phyloP scores from a whole-genome alignment of 2,113 vertebrate genomes.

The Xiphophorus maculatus region DNA sequence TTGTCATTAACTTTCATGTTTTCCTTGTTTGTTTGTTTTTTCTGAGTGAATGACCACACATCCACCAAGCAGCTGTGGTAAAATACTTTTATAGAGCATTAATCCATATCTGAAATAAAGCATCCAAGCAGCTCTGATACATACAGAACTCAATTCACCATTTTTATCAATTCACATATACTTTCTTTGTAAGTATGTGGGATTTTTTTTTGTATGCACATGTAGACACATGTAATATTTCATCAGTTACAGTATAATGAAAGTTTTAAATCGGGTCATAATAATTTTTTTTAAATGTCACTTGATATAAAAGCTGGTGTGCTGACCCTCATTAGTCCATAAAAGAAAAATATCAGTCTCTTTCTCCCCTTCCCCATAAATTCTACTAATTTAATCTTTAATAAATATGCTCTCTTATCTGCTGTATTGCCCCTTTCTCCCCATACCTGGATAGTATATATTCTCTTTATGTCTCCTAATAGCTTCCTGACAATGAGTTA shows the following conservation, averaged over 20 bases:
- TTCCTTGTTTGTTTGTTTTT: background rate
- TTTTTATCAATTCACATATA: slow-evolving; percentile 47
- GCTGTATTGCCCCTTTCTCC: slow-evolving; percentile 37
- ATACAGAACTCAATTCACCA: slow-evolving; percentile 57
- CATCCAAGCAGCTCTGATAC: slow-evolving; percentile 74
- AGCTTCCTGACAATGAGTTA: slow-evolving; percentile 61
- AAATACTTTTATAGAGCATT: slow-evolving; percentile 81
- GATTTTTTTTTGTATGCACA: slow-evolving; percentile 35
- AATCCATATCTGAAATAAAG: slow-evolving; percentile 79
- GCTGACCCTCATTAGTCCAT: slow-evolving; percentile 79
- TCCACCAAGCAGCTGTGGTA: slow-evolving; percentile 65
- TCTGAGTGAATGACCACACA: slow-evolving; percentile 48
- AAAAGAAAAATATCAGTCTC: slow-evolving; percentile 58
- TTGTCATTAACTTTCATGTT: too few species aligned
- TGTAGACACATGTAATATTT: slow-evolving; percentile 61
- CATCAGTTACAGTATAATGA: slow-evolving; percentile 68
- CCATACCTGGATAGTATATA: slow-evolving; percentile 48
- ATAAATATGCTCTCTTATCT: slow-evolving; percentile 56
- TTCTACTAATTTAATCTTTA: slow-evolving; percentile 35
- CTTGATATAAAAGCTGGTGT: slow-evolving; percentile 82
- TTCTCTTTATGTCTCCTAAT: slow-evolving; percentile 66
- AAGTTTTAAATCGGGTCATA: slow-evolving; percentile 75
- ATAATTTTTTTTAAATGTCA: slow-evolving; percentile 65
- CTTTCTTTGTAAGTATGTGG: slow-evolving; percentile 56
- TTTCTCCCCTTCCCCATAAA: slow-evolving; percentile 30